These are phyloP conservation scores for Petromus typicus DNA, from an alignment of 2,113 vertebrate species.

Conservation along the genomic window DNA sequence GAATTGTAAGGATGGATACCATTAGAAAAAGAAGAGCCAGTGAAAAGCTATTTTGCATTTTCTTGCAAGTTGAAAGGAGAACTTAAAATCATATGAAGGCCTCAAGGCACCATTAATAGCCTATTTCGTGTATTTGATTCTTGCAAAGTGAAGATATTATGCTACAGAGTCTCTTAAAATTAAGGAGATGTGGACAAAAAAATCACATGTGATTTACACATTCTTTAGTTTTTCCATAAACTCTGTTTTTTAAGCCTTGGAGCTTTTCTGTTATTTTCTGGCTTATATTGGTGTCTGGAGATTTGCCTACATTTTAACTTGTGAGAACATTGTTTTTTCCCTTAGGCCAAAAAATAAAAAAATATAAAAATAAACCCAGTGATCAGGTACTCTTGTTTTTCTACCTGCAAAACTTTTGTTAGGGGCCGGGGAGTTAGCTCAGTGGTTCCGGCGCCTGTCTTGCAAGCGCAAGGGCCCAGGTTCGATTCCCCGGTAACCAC, in stretches of 20 bases:
- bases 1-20: not conserved
- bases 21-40: not conserved
- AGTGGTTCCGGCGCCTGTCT: no score
- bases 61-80: conserved; percentile 38
- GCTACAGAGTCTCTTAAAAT: conserved; percentile 59
- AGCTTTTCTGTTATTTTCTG: conserved; percentile 51
- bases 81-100: not conserved
- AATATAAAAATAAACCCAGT: conserved; percentile 10
- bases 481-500: no score
- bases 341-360: not conserved
- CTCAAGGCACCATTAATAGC: not conserved
- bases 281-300: not conserved
- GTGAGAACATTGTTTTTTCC: not conserved
- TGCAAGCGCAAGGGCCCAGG: no score
- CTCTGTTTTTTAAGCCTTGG: conserved; percentile 6
- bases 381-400: not conserved
- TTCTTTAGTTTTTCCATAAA: not conserved
- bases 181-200: conserved; percentile 25
- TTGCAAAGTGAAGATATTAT: conserved; percentile 35
- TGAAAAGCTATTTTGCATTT: conserved; percentile 32
- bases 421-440: no score
- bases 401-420: not conserved
- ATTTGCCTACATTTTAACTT: conserved; percentile 47
- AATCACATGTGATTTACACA: not conserved
- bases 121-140: conserved; percentile 40